Base-by-base conservation (phyloP, 2,113 vertebrate species). In the Halcyon senegalensis region DNA sequence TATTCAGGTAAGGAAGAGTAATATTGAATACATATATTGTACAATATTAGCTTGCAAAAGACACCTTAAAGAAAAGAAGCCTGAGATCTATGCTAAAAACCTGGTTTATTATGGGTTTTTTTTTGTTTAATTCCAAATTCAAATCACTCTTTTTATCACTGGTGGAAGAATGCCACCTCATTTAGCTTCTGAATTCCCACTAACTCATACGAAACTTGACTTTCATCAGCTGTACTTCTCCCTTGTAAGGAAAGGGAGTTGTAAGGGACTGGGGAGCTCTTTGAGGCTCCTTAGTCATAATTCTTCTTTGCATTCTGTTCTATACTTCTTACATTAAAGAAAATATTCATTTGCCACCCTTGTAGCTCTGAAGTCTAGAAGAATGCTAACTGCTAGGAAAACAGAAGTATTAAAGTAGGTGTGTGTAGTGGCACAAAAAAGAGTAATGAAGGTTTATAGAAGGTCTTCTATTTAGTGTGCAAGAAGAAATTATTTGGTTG, bases 81-180 rank as follows among this genome's bases (percentile, higher is more conserved):
- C 12, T 66, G 8, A n/a, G 3, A 4, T 33, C 44, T 19, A 13
- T 0, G 3, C 13, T 37, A 59, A 86, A 19, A 13, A 1, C 1
- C 3, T 46, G 3, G 2, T 76, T 86, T 62, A 6, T 17, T 33
- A 10, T 12, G 31, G 83, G 5, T 16, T 24, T 16, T 67, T 33
- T 31, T 20, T 21, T 28, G 6, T 5, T 64, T 5, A 25, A 4
- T 46, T 83, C 25, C 53, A 7, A 20, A 9, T 73, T 60, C 6
- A 50, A 17, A 33, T 13, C 3, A 59, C 35, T 21, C 5, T 25
- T 69, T 39, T 7, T 39, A 63, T 19, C 1, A 21, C 3, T 12
- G 28, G 21, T 53, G 78, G 3, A 74, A 51, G 3, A 43, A 10
- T 3, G 1, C 43, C 46, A 19, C 3, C 51, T 64, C 19, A 31